Evolutionary conservation across 2,888 invertebrate genomes (phyloP), one percentile per base, ranked within the genome.

Genomic region (Mythimna vitellina): DNA sequence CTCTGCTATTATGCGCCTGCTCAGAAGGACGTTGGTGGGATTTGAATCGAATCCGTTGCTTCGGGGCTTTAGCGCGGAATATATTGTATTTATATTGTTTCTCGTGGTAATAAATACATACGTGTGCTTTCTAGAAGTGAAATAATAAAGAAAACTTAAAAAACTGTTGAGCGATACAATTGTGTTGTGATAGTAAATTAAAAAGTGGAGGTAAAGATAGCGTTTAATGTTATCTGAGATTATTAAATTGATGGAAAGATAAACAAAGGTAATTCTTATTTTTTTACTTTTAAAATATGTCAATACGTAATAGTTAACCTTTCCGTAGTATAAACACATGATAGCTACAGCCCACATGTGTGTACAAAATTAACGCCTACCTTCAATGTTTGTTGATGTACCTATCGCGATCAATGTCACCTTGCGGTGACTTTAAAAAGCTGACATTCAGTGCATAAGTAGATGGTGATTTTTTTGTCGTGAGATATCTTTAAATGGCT

Each of bases 1-100:
- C 69, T 77, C 76, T 22, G 74, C 81, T 70, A 73, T 81, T 83
- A 79, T 72, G 78, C 81, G 84, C 81, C 65, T 49, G 78, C 73
- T 68, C 86, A 76, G 80, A 86, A 81, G 85, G 80, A 81, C 84
- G 86, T 79, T 78, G 83, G 82, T 76, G 46, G 76, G 76, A 73
- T 83, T 86, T 75, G 72, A 84, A 85, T 78, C 72, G 65, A 74
- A 76, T 53, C 70, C 76, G 83, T 81, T 80, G 70, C 60, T 57
- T 68, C 76, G 78, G 74, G 66, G 58, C 25, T 76, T 76, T 72
- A 73, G 58, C 76, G 73, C 70, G 61, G 64, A 57, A 74, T 66
- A 51, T 61, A 57, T 62, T 74, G 61, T 46, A 73, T 62, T 73
- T 68, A 58, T 73, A 74, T 69, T 12, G 17, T 46, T 72, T 38